Evolutionary conservation across 2,113 vertebrate genomes (phyloP).

Genomic region (Circaetus cinerascens): DNA sequence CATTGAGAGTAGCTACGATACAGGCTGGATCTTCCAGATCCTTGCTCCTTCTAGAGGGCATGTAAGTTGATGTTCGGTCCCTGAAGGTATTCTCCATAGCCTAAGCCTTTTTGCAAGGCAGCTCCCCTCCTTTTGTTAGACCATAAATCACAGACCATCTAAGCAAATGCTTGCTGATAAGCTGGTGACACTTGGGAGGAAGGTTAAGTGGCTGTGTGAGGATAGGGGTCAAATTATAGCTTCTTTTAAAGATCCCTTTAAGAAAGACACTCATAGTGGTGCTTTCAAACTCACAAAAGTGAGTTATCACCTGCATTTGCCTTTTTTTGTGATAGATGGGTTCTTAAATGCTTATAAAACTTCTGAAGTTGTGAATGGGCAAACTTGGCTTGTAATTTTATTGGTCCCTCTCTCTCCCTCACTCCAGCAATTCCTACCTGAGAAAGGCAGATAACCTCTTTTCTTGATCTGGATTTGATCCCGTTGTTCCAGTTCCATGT

Average conservation of each 20-base stretch:
- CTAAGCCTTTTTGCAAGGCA: not conserved
- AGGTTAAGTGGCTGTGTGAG: not conserved
- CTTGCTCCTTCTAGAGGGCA: not conserved
- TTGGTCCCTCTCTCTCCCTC: not conserved
- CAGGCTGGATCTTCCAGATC: not conserved
- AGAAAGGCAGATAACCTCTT: not conserved
- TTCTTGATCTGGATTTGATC: not conserved
- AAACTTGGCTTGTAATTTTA: not conserved
- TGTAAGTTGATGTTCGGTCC: not conserved
- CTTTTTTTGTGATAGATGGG: not conserved
- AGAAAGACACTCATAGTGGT: not conserved
- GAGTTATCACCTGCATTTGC: not conserved
- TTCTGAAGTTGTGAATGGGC: not conserved
- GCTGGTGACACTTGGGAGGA: not conserved
- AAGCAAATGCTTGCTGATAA: not conserved
- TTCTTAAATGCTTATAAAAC: not conserved
- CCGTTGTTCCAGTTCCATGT: constrained; percentile 6
- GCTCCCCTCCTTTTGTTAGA: not conserved
- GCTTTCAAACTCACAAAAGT: not conserved
- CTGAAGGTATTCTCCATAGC: not conserved
- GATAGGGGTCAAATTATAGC: not conserved
- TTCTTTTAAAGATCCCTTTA: not conserved
- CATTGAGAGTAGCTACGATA: not conserved
- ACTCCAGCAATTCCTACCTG: not conserved
- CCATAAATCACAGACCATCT: not conserved